Percentiles rank a stretch among this genome's conserved stretches.
These are phyloP conservation scores for Babylonia areolata DNA, from an alignment of 1,140 invertebrate genomes.

Conservation along the genomic window DNA sequence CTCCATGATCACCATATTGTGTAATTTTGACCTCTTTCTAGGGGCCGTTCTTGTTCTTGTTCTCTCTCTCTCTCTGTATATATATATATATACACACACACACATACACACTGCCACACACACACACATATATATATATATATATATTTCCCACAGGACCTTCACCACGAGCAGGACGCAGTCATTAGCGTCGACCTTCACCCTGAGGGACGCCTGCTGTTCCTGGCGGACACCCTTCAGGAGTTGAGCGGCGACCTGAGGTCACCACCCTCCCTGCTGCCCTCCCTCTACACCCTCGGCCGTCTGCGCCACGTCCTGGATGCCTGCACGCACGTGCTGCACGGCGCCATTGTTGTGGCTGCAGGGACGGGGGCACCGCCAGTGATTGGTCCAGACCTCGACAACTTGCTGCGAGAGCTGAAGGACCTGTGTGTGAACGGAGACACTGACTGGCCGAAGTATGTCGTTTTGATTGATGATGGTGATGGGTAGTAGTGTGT, in stretches of 20 bases:
- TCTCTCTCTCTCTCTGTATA: too few relatives aligned
- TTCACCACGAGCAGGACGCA: conserved; percentile 24
- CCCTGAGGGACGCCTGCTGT: not conserved
- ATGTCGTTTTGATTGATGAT: not conserved
- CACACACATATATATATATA: too few relatives aligned
- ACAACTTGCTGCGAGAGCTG: conserved; percentile 13
- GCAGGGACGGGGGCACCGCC: not conserved
- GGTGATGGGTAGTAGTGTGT: too few relatives aligned
- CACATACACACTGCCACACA: too few relatives aligned
- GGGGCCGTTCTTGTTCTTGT: too few relatives aligned
- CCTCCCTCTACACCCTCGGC: not conserved
- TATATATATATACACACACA: too few relatives aligned
- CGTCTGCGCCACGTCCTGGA: conserved; percentile 21
- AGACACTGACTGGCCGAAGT: conserved; percentile 18
- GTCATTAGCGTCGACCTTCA: not conserved
- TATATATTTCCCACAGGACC: too few relatives aligned
- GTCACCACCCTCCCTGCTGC: not conserved
- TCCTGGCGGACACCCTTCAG: not conserved
- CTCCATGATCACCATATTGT: too few relatives aligned
- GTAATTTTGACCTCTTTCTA: too few relatives aligned
- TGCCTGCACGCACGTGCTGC: conserved; percentile 1
- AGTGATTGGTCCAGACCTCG: not conserved
- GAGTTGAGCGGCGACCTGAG: not conserved
- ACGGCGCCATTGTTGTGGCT: not conserved
- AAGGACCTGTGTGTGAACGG: not conserved